Conservation (phyloP, 2,888 invertebrate genomes). For the Xanthia togata region DNA sequence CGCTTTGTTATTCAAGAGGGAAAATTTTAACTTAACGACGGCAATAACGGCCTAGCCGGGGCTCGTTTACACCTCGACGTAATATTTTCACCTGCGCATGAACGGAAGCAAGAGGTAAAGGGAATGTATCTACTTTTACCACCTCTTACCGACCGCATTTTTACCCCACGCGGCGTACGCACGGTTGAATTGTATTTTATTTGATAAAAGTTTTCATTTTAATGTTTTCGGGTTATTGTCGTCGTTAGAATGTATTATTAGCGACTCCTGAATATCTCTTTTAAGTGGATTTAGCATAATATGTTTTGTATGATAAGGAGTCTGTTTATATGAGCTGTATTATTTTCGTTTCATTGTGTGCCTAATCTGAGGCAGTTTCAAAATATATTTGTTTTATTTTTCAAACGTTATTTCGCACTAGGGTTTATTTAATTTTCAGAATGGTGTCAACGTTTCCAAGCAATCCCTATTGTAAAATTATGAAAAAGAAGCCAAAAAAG, state of each 20-base stretch:
- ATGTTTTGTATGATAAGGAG: slow-evolving; percentile 57
- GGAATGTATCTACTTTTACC: slow-evolving; percentile 74
- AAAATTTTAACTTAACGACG: slow-evolving; percentile 86
- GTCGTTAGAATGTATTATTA: slow-evolving; percentile 63
- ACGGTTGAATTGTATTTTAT: slow-evolving; percentile 72
- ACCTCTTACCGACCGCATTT: slow-evolving; percentile 73
- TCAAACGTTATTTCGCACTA: neutral
- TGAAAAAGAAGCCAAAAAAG: neutral
- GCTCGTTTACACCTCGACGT: slow-evolving; percentile 84
- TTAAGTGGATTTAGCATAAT: slow-evolving; percentile 55
- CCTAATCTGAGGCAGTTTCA: slow-evolving; percentile 25
- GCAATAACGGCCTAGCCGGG: slow-evolving; percentile 82
- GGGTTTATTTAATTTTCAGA: neutral
- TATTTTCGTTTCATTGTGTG: slow-evolving; percentile 43
- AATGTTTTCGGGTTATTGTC: slow-evolving; percentile 64
- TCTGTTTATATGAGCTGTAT: slow-evolving; percentile 39
- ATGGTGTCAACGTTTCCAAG: neutral
- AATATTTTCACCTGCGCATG: slow-evolving; percentile 80
- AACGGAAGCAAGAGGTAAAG: slow-evolving; percentile 79
- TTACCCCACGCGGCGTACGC: slow-evolving; percentile 69
- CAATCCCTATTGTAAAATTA: neutral
- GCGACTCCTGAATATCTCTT: slow-evolving; percentile 48
- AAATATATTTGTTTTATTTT: slow-evolving; percentile 8
- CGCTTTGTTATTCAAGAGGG: slow-evolving; percentile 81
- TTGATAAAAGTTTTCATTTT: slow-evolving; percentile 70